Evolutionary conservation across 2,113 vertebrate species (phyloP), one percentile per base, ranked within the genome.

Genomic region (Falcunculus frontatus): DNA sequence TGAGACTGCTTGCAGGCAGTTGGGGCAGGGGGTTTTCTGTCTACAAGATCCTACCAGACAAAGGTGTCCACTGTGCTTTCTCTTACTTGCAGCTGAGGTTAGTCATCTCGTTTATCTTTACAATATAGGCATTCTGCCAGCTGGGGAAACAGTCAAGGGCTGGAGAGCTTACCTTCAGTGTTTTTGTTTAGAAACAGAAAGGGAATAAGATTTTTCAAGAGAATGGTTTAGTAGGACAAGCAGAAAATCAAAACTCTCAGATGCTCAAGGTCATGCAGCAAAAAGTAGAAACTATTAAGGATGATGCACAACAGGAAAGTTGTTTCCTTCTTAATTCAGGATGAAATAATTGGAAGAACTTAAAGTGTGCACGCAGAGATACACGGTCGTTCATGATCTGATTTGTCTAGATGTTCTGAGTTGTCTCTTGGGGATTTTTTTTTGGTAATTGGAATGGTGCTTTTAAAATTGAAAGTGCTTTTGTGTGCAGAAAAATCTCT

Each of bases 171-270:
- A 87, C 52, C 39, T 82, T 78, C 21, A 79, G 42, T 69, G 30
- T 21, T 73, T 83, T 21, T 86, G 85, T 81, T 95, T 86, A 80
- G 92, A 64, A 95, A 39, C 79, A 81, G 74, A 91, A 91, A 60
- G 27, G 68, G 89, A 84, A 65, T 79, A 81, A 30, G 13, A n/a
- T 65, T 86, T 94, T 94, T 94, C 75, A 44, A 81, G 72, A 80
- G 90, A 74, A 57, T 74, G 75, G 47, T 50, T 91, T 90, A 62
- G 46, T 80, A 84, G 68, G 85, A 50, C 90, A 88, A 62, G 55
- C 0, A 0, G 79, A 93, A 95, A 90, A 83, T 90, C 17, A 16
- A 29, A 33, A 39, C 25, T 81, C 47, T 39, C 20, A 25, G 32
- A 69, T 85, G 23, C 39, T 93, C 32, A 49, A 91, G 89, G 76